These are phyloP conservation scores for Struthidea cinerea DNA, from an alignment of 2,113 vertebrate genomes.

Conservation along the genomic window DNA sequence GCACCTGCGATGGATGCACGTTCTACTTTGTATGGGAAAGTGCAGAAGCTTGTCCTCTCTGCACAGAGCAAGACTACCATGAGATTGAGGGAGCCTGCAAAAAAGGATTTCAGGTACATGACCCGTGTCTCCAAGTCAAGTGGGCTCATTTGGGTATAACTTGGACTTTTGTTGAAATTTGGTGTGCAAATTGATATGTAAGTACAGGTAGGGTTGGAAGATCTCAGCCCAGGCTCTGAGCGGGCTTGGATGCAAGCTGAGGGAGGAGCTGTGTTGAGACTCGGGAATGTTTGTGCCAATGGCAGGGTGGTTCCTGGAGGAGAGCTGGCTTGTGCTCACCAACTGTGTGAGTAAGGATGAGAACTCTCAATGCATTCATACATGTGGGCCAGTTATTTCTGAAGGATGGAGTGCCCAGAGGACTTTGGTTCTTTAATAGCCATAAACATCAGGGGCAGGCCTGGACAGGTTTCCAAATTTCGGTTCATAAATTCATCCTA, in stretches of 20 bases:
- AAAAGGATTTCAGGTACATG: constrained; percentile 84
- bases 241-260: neutral
- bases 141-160: neutral
- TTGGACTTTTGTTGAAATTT: neutral
- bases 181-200: fast-evolving
- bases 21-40: constrained; percentile 96
- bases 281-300: neutral
- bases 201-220: neutral
- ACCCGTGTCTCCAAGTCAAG: neutral
- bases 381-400: neutral
- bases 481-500: neutral
- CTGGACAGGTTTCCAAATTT: neutral
- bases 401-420: neutral
- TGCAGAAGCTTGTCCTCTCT: constrained; percentile 90
- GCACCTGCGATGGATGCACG: constrained; percentile 91
- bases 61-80: constrained; percentile 87
- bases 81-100: constrained; percentile 92
- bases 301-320: neutral
- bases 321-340: neutral
- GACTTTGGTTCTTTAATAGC: neutral
- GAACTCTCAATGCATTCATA: neutral
- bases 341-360: neutral
- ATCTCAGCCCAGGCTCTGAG: neutral
- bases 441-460: neutral
- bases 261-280: neutral